Evolutionary conservation across 2,797 vertebrate genomes (phyloP).

Genomic region (Gadopsis bispinosus): DNA sequence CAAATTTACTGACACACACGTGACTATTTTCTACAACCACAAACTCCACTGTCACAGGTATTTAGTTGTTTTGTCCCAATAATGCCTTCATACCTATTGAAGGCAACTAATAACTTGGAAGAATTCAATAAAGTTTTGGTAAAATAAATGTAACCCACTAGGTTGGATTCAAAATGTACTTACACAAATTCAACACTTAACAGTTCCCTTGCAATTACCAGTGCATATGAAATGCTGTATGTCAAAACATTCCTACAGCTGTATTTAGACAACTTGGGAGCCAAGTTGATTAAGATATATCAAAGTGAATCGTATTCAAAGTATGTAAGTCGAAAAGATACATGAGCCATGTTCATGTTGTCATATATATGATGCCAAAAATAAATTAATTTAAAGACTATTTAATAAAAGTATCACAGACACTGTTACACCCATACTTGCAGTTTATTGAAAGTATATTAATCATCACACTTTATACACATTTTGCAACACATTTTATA

Average conservation of each 20-base stretch:
- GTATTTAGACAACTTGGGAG: not conserved
- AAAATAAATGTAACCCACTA: not conserved
- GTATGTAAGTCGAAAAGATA: not conserved
- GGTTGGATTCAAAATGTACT: not conserved
- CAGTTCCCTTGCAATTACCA: not conserved
- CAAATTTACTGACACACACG: too few species aligned
- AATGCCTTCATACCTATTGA: too few species aligned
- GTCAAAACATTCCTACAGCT: not conserved
- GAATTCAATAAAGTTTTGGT: not conserved
- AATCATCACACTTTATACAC: not conserved
- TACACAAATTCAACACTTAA: not conserved
- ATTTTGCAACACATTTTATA: not conserved
- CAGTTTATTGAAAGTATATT: constrained; percentile 13
- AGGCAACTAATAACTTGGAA: not conserved
- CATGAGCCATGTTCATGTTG: not conserved
- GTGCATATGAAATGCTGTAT: not conserved
- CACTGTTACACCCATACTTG: not conserved
- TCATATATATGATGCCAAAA: not conserved
- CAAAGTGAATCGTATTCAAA: not conserved
- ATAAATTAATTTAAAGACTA: not conserved
- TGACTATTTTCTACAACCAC: too few species aligned
- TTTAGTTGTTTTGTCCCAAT: too few species aligned
- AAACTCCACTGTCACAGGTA: too few species aligned
- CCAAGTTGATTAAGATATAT: not conserved
- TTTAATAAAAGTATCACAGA: constrained; percentile 1